Percentiles rank a stretch among this genome's conserved stretches.
Evolutionary conservation across 2,113 vertebrate species (phyloP).

Genomic region (Sigmodon hispidus): DNA sequence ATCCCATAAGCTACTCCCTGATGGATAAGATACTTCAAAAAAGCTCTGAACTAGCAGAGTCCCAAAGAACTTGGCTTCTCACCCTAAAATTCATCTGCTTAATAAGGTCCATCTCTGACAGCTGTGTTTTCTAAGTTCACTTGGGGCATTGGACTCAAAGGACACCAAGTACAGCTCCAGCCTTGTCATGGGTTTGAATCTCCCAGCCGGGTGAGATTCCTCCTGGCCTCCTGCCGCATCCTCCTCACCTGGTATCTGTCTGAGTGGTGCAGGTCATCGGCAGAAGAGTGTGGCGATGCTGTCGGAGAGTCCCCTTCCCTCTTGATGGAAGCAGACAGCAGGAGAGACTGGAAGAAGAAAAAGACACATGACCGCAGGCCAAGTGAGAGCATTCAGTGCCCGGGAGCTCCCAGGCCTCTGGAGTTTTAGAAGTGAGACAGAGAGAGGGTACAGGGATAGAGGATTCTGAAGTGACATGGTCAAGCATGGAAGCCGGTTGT

Average conservation of each 20-base stretch:
- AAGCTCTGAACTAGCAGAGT: background rate
- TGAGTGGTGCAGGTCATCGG: constrained; percentile 97
- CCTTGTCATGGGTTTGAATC: background rate
- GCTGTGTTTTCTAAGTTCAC: constrained; percentile 6
- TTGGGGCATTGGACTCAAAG: background rate
- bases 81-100: background rate
- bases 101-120: background rate
- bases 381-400: background rate
- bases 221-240: background rate
- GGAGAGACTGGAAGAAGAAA: constrained; percentile 92
- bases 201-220: background rate
- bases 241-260: constrained; percentile 98
- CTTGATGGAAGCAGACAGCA: constrained; percentile 99
- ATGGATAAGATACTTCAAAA: constrained; percentile 19
- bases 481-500: background rate
- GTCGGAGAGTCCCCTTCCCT: constrained; percentile 98
- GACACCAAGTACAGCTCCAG: background rate
- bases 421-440: background rate
- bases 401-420: background rate
- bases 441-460: background rate
- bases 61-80: background rate
- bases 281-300: constrained; percentile 96
- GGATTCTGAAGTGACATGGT: background rate
- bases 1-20: background rate
- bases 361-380: constrained; percentile 15